Base-by-base conservation (phyloP, 2,113 vertebrate genomes). In the Alethe castanea region DNA sequence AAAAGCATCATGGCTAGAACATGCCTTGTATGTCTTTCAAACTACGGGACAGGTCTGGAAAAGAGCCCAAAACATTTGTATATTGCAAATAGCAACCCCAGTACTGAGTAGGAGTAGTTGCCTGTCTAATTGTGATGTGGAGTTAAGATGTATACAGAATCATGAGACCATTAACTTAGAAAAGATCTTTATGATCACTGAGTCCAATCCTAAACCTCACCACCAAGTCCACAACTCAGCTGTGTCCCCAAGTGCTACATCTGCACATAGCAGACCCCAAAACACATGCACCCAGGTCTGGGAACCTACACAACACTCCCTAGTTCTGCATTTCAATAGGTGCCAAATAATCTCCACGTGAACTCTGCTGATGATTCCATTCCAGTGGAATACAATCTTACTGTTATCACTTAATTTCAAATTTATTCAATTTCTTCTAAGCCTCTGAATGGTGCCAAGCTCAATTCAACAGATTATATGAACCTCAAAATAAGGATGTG, bases 401-500 rank as follows among this genome's bases (percentile, higher is more conserved):
- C 5, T 83, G 35, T 47, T 88, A 57, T 25, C 66, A 54, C 40
- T 81, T 67, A 14, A 29, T 86, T 90, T 44, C 44, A 77, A 66
- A 77, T 35, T 24, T 36, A 80, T 83, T 83, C 35, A 5, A 13
- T 81, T 79, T 84, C 73, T 86, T 84, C 57, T 44, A 67, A 59
- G 48, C 19, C 18, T 20, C 7, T n/a, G 44, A 64, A 53, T 18
- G 65, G n/a, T 56, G n/a, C 38, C 65, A 79, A 81, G 40, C 64
- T 95, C 81, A 52, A 38, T 95, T 94, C 81, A 84, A 65, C 35
- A 88, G 26, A 90, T 86, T 73, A 48, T 69, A 82, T 76, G 73
- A 91, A 61, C 53, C 57, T 95, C 91, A 87, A 89, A 79, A 90
- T 82, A 92, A 60, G 74, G 29, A 62, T 77, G 71, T 62, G 40